phyloP scores from a whole-genome alignment of 2,113 vertebrate genomes.

The Tricholaema leucomelas region DNA sequence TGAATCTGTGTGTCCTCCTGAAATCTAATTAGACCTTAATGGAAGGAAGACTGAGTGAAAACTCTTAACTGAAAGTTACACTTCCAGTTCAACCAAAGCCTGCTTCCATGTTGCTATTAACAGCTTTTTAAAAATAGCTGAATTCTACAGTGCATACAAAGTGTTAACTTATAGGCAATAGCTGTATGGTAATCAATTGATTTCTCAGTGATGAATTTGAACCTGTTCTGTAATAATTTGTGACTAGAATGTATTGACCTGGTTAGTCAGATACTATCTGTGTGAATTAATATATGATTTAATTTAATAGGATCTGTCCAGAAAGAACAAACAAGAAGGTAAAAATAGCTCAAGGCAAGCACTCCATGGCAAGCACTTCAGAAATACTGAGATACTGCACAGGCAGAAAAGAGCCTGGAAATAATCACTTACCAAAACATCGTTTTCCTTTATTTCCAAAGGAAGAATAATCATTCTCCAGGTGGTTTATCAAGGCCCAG shows the following conservation, averaged over 20 bases:
- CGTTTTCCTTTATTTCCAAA: background rate
- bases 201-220: constrained; percentile 39
- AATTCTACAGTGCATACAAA: constrained; percentile 48
- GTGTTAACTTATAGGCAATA: background rate
- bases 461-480: background rate
- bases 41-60: constrained; percentile 54
- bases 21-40: constrained; percentile 70
- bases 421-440: background rate
- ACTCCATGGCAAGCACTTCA: background rate
- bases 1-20: constrained; percentile 24
- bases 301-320: constrained; percentile 27
- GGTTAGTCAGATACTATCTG: constrained; percentile 3
- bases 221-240: constrained; percentile 49
- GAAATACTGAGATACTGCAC: background rate
- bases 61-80: constrained; percentile 73
- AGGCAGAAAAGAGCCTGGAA: background rate
- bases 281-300: constrained; percentile 45
- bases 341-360: constrained; percentile 11
- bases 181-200: constrained; percentile 57
- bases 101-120: constrained; percentile 44
- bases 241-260: constrained; percentile 42
- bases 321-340: constrained; percentile 30
- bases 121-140: constrained; percentile 41
- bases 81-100: constrained; percentile 67
- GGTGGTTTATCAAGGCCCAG: background rate